Base-by-base conservation (phyloP, 2,888 invertebrate species). In the Tenthredo distinguenda region DNA sequence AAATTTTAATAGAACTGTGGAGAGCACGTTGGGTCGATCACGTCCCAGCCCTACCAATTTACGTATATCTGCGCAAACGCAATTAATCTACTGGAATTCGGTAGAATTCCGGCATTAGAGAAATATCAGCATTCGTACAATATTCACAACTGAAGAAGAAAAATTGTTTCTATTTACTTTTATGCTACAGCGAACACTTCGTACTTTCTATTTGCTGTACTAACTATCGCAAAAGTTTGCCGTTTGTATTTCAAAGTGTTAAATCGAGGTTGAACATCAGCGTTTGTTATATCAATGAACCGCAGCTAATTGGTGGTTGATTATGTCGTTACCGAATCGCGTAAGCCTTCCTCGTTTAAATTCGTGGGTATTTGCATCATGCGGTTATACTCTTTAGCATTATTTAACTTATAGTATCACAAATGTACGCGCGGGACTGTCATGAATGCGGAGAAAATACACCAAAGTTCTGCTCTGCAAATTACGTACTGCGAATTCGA, bases 1-100 rank as follows among this genome's bases (percentile, higher is more conserved):
- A 58, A 40, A n/a, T 79, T 81, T 62, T 81, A 34, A 77, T 34
- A 31, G 77, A 77, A 77, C 74, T 43, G 43, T 21, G 21, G 26
- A 21, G 26, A 26, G 55, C 26, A 10, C 26, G 77, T 31, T 55
- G 43, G 37, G n/a, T 55, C n/a, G 31, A 55, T 26, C 40, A 74
- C 43, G 18, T 74, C 21, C n/a, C 21, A 12, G n/a, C 10, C 40
- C 40, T 40, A 43, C 21, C 43, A 40, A 37, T 72, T n/a, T 37
- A n/a, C 40, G 18, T 37, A 34, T 72, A 37, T 10, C 71, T 37
- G 21, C 6, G 34, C 12, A 34, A 34, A 18, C 68, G 68, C 68
- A 34, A 68, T 55, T 7, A 47, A 47, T 47, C 47, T 47, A 47
- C 47, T 18, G 31, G 6, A 34, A 68, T 68, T 7, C 18, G 0